A percentile compares a stretch with the other conserved stretches of the same genome.
Evolutionary conservation across 1,140 invertebrate species (phyloP).

Genomic region (Bombus turneri): DNA sequence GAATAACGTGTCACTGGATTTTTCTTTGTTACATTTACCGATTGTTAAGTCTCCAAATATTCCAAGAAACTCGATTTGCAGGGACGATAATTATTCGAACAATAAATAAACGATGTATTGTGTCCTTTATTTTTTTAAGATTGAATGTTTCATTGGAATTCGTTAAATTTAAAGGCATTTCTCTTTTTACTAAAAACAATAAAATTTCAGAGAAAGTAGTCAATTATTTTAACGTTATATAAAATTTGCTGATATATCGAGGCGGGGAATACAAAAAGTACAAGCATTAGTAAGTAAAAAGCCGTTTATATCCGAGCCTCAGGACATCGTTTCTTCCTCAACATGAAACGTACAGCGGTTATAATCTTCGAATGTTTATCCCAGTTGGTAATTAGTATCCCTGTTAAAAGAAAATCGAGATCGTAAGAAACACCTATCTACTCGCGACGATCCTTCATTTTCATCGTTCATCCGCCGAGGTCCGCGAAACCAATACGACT

Average conservation of each 20-base stretch:
- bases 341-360: neutral
- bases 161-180: no score
- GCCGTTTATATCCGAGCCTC: neutral
- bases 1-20: no score
- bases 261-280: neutral
- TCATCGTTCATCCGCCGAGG: neutral
- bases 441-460: slow-evolving; percentile 2
- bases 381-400: slow-evolving; percentile 6
- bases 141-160: no score
- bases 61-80: no score
- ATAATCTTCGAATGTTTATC: neutral
- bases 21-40: no score
- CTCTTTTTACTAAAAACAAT: no score
- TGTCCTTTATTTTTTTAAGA: no score
- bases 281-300: neutral
- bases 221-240: neutral
- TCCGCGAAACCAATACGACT: neutral
- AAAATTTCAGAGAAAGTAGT: no score
- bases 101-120: no score
- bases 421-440: neutral
- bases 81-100: no score
- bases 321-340: neutral
- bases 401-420: neutral
- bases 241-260: neutral
- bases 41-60: no score